phyloP scores from a whole-genome alignment of 2,113 vertebrate species.

The Charina bottae region DNA sequence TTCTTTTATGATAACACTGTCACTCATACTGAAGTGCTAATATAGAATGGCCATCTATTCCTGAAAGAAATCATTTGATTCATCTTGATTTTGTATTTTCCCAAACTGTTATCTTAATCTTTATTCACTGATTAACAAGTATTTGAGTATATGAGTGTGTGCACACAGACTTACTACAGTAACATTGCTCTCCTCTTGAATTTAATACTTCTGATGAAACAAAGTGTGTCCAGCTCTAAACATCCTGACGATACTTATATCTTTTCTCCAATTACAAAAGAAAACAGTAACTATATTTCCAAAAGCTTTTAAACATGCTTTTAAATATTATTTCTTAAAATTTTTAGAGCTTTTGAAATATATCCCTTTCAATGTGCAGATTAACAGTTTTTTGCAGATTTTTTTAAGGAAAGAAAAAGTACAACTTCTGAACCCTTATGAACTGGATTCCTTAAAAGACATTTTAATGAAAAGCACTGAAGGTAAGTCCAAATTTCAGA shows the following conservation, averaged over 20 bases:
- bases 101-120: background rate
- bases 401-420: background rate
- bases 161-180: background rate
- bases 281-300: background rate
- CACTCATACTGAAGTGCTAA: too few species aligned
- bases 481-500: slow-evolving; percentile 25
- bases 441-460: slow-evolving; percentile 12
- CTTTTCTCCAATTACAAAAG: background rate
- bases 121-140: too few species aligned
- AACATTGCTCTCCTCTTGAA: background rate
- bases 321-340: too few species aligned
- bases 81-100: background rate
- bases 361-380: background rate
- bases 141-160: accelerated
- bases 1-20: too few species aligned
- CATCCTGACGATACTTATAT: background rate
- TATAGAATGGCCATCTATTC: too few species aligned
- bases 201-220: background rate
- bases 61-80: too few species aligned
- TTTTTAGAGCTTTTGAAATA: too few species aligned
- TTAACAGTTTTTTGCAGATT: background rate
- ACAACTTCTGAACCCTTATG: background rate
- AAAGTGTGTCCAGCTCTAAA: background rate
- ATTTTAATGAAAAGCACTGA: slow-evolving; percentile 30
- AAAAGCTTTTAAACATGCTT: background rate